A percentile compares a stretch with the other conserved stretches of the same genome.
Evolutionary conservation across 2,113 vertebrate genomes (phyloP).

Genomic region (Proterorhinus semilunaris): DNA sequence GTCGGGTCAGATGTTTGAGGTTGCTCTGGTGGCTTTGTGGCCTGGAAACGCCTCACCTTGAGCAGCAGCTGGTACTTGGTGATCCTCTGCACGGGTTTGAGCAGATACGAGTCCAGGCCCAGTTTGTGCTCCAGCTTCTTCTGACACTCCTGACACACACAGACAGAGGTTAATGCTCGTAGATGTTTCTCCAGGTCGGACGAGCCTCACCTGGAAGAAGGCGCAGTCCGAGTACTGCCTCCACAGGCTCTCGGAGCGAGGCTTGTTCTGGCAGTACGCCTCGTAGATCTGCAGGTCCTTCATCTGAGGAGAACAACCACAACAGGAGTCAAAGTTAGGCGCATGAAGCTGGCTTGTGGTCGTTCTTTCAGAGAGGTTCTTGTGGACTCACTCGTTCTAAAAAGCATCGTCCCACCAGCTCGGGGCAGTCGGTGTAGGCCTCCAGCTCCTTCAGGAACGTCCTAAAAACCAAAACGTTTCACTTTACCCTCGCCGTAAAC

Average conservation of each 20-base stretch:
- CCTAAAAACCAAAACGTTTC: constrained; percentile 57
- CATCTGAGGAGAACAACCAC: constrained; percentile 78
- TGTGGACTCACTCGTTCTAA: constrained; percentile 80
- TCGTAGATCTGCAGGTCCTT: constrained; percentile 97
- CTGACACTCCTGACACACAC: constrained; percentile 87
- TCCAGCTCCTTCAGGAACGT: constrained; percentile 92
- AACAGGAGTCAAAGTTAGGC: not conserved
- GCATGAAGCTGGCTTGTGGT: too few relatives aligned
- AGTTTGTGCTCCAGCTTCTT: constrained; percentile 96
- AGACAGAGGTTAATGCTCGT: not conserved
- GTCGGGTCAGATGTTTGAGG: not conserved
- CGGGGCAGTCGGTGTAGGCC: constrained; percentile 86
- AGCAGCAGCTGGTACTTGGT: constrained; percentile 97
- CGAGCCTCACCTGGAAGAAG: constrained; percentile 89
- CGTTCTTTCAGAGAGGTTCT: not conserved
- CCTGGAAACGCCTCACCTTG: too few relatives aligned
- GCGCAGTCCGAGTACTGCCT: constrained; percentile 94
- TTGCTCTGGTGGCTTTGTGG: too few relatives aligned
- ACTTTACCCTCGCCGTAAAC: rapidly evolving
- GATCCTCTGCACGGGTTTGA: constrained; percentile 97
- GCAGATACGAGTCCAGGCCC: constrained; percentile 96
- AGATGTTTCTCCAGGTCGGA: too few relatives aligned
- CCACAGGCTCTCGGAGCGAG: constrained; percentile 96
- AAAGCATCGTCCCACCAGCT: constrained; percentile 92
- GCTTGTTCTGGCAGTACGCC: constrained; percentile 98